These are phyloP conservation scores for Apotomis betuletana DNA, from an alignment of 2,888 invertebrate species.

Conservation along the genomic window DNA sequence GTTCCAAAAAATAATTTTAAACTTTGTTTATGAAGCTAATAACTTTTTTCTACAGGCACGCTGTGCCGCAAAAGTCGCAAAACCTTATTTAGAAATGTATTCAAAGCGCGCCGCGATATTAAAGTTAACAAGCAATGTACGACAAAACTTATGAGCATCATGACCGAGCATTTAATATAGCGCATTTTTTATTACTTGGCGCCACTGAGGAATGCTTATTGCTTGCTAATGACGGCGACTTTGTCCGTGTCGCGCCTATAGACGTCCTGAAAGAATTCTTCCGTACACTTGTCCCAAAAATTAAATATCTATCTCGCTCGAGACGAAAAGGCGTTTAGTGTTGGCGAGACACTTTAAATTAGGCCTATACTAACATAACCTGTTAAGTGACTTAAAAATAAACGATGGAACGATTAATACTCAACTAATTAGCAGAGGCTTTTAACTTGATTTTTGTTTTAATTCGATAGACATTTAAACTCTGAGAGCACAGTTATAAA, in stretches of 20 bases:
- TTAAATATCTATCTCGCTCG: constrained; percentile 62
- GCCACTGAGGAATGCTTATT: constrained; percentile 65
- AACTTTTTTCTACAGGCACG: too few species aligned
- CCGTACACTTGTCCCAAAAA: constrained; percentile 58
- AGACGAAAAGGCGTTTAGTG: constrained; percentile 57
- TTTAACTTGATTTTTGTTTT: not conserved
- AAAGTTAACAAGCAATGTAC: constrained; percentile 25
- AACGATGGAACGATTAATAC: constrained; percentile 6
- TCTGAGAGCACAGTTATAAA: not conserved
- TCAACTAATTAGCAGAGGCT: not conserved
- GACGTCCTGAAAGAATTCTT: constrained; percentile 66
- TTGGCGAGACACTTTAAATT: constrained; percentile 46
- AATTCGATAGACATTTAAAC: not conserved
- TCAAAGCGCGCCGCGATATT: constrained; percentile 17
- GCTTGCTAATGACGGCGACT: constrained; percentile 69
- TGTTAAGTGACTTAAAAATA: not conserved
- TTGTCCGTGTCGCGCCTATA: constrained; percentile 60
- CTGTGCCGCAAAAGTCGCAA: not conserved
- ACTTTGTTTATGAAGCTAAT: too few species aligned
- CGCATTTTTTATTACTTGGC: constrained; percentile 55
- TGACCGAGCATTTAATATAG: constrained; percentile 59
- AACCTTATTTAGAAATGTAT: not conserved
- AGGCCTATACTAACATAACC: not conserved
- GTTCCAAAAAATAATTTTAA: too few species aligned
- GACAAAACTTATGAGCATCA: constrained; percentile 42